phyloP scores from a whole-genome alignment of 2,113 vertebrate genomes.

The Atlantisia rogersi region DNA sequence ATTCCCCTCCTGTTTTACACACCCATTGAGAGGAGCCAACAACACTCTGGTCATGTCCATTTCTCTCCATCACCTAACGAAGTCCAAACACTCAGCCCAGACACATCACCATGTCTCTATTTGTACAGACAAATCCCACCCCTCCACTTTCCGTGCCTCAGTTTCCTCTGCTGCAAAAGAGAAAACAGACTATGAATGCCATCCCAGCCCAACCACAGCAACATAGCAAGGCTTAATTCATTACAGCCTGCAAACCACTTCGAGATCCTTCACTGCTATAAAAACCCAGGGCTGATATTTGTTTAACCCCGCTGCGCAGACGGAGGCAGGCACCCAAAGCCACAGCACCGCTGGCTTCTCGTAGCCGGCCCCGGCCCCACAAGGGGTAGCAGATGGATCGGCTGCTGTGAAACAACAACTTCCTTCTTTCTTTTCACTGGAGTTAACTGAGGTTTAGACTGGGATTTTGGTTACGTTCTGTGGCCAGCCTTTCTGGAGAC shows the following conservation, averaged over 20 bases:
- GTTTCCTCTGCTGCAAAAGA: neutral
- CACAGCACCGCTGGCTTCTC: neutral
- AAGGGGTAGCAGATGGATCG: neutral
- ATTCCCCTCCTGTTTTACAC: neutral
- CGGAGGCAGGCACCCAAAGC: neutral
- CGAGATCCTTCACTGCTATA: neutral
- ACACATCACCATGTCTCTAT: fast-evolving
- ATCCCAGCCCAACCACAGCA: neutral
- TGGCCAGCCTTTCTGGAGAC: slow-evolving; percentile 67
- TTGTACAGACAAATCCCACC: neutral
- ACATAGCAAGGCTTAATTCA: neutral
- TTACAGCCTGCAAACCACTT: neutral
- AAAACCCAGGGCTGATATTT: neutral
- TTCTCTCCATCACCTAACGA: fast-evolving
- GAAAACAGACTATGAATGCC: neutral
- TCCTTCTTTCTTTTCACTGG: neutral
- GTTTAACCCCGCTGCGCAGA: neutral
- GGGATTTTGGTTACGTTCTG: slow-evolving; percentile 49
- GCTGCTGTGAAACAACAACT: slow-evolving; percentile 17
- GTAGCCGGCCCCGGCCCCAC: neutral
- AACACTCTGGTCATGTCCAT: neutral
- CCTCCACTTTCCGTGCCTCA: neutral
- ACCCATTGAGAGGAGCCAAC: fast-evolving
- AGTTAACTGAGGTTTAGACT: slow-evolving; percentile 2
- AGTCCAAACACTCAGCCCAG: neutral